These are phyloP conservation scores for Eledona agricola DNA, from an alignment of 2,888 invertebrate species.

Conservation along the genomic window DNA sequence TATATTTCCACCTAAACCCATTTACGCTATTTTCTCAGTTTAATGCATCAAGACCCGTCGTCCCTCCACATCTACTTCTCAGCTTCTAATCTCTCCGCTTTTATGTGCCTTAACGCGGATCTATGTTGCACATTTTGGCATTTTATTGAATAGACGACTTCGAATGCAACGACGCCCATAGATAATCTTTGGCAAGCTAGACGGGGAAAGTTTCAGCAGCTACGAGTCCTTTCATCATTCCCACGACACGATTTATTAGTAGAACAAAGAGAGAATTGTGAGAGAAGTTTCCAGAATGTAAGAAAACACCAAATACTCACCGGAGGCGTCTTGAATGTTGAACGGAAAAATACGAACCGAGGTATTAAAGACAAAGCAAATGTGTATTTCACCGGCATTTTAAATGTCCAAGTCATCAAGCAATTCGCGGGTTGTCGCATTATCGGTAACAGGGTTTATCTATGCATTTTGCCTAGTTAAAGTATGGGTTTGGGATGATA, in stretches of 20 bases:
- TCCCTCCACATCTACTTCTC: conserved; percentile 15
- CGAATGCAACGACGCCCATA: not conserved
- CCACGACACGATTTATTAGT: conserved; percentile 13
- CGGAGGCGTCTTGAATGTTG: too few species aligned
- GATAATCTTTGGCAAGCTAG: conserved; percentile 30
- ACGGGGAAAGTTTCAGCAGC: conserved; percentile 17
- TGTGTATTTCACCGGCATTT: too few species aligned
- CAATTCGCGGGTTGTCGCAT: too few species aligned
- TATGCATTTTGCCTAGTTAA: too few species aligned
- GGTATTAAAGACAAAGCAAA: too few species aligned
- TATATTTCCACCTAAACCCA: conserved; percentile 31
- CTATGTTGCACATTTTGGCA: conserved; percentile 40
- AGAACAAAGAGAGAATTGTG: conserved; percentile 16
- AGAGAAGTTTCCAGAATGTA: conserved; percentile 7
- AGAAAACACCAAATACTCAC: conserved; percentile 2
- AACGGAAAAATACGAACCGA: too few species aligned
- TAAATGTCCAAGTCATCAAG: too few species aligned
- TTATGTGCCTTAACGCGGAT: conserved; percentile 38
- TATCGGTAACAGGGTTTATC: too few species aligned
- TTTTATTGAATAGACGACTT: conserved; percentile 36
- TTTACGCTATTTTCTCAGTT: conserved; percentile 26
- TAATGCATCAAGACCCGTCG: conserved; percentile 27
- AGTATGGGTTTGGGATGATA: too few species aligned
- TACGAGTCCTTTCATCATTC: conserved; percentile 16
- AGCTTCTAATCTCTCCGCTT: conserved; percentile 38